phyloP scores from a whole-genome alignment of 2,113 vertebrate species.

The Stictonetta naevosa region DNA sequence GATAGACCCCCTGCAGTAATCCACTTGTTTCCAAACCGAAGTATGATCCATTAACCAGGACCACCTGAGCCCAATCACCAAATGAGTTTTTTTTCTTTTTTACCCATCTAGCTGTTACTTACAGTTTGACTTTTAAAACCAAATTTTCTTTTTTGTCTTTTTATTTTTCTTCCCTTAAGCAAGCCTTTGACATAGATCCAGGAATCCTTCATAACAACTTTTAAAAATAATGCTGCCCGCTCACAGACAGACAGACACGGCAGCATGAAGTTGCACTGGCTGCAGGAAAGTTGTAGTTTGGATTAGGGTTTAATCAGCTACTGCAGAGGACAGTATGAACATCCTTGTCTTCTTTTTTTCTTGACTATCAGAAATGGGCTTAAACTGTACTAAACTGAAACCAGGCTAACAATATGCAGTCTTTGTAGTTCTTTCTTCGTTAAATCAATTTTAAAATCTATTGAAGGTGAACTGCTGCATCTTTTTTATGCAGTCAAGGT shows the following conservation, averaged over 20 bases:
- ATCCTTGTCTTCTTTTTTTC: neutral
- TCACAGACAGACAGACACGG: neutral
- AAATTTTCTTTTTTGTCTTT: neutral
- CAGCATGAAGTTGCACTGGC: neutral
- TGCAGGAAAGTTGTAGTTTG: neutral
- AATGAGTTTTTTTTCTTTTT: neutral
- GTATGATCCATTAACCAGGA: neutral
- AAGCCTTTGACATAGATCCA: neutral
- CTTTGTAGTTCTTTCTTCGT: neutral
- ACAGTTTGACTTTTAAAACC: neutral
- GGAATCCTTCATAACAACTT: neutral
- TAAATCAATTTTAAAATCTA: neutral
- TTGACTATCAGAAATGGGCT: neutral
- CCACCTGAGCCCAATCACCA: neutral
- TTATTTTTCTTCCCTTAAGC: neutral
- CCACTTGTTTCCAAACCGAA: neutral
- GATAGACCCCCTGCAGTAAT: neutral
- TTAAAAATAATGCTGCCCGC: neutral
- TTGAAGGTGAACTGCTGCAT: neutral
- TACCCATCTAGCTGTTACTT: neutral
- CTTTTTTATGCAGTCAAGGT: neutral
- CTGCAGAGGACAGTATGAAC: neutral
- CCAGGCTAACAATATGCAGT: rapidly evolving
- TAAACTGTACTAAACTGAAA: neutral
- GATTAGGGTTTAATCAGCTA: too few species aligned